Base-by-base conservation (phyloP, 1,140 invertebrate genomes). In the Sweltsa coloradensis region DNA sequence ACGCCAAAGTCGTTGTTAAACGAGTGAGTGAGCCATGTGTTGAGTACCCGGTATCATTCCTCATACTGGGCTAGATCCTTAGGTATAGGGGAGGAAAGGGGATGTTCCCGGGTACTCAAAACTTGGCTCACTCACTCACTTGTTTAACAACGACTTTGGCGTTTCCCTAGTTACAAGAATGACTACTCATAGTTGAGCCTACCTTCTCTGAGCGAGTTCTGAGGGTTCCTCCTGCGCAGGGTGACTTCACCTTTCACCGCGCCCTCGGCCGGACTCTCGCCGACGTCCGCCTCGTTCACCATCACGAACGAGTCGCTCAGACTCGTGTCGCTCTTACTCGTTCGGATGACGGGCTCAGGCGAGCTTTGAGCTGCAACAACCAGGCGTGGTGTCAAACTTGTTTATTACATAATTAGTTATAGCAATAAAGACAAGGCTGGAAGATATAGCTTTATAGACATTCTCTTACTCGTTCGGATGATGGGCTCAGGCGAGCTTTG, bases 261-360 rank as follows among this genome's bases (percentile, higher is more conserved):
- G 55, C 3, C 63, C 23, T 9, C 9, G 11, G 29, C 2, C 2
- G 36, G 19, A 13, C 16, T n/a, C 11, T 45, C 29, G n/a, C 23
- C 11, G 9, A 44, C 19, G 34, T 70, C 67, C 31, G 70, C 69
- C 54, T 79, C 79, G 3, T 75, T 75, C 9, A 92, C 74, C 50
- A 92, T 71, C 1, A 91, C 88, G 68, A 94, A 95, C 24, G 86
- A 86, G 55, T 94, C 91, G 0, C 85, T 89, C 2, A 93, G 71
- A 61, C 86, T 91, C 0, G 87, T 92, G 57, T 92, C 89, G 36
- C 86, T 90, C 69, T 92, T 92, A 60, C 87, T 91, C 1, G 82
- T 72, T 27, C 85, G 71, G 49, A 89, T 71, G 3, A 66, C 70
- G 13, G 22, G 59, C 58, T 23, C 56, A 50, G 45, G 58, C 57